These are phyloP conservation scores for Hymenochirus boettgeri DNA, from an alignment of 2,113 vertebrate genomes.

Conservation along the genomic window DNA sequence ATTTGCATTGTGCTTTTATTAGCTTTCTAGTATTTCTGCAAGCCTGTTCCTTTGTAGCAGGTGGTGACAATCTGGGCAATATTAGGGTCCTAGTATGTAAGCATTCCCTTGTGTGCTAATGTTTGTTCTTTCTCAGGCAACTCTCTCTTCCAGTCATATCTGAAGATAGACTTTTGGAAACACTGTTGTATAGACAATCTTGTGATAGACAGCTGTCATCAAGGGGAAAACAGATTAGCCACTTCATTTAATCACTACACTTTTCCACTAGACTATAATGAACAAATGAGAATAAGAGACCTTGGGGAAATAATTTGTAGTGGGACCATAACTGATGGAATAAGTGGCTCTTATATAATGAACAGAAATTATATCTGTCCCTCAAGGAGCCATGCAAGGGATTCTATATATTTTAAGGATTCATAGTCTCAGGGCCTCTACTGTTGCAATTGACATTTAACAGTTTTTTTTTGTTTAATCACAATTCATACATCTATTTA, in stretches of 20 bases:
- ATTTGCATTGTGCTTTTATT: conserved; percentile 32
- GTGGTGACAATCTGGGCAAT: conserved; percentile 51
- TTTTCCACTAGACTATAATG: not conserved
- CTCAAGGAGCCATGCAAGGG: too few relatives aligned
- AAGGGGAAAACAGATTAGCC: not conserved
- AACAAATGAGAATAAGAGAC: not conserved
- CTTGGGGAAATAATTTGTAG: not conserved
- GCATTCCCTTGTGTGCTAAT: conserved; percentile 11
- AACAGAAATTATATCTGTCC: not conserved
- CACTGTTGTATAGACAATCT: not conserved
- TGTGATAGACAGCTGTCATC: not conserved
- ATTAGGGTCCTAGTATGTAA: not conserved
- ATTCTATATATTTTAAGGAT: too few relatives aligned
- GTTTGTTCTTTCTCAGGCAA: conserved; percentile 31
- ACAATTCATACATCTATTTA: too few relatives aligned
- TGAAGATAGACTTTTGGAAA: conserved; percentile 4
- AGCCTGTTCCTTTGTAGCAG: conserved; percentile 58
- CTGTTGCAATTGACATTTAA: too few relatives aligned
- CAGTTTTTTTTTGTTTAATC: too few relatives aligned
- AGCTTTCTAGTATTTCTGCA: conserved; percentile 50
- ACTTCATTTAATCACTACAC: conserved; percentile 15
- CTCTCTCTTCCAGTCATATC: not conserved
- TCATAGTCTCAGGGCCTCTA: too few relatives aligned
- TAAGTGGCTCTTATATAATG: not conserved
- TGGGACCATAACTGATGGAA: not conserved